Percentiles rank a stretch among this genome's conserved stretches.
phyloP scores from a whole-genome alignment of 2,113 vertebrate species.

The Gorilla gorilla region DNA sequence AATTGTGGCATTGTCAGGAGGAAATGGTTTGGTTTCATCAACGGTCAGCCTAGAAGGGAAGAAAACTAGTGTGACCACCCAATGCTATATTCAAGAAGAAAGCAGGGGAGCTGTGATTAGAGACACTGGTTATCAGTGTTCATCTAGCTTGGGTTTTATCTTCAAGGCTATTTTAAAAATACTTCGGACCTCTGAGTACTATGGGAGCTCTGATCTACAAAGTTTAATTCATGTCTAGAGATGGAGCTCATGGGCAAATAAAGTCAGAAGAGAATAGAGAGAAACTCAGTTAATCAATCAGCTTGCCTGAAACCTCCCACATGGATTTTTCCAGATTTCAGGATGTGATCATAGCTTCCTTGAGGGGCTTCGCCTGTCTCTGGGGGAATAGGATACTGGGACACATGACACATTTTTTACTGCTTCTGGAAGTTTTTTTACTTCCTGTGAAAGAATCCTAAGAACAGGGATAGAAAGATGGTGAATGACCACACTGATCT shows the following conservation, averaged over 20 bases:
- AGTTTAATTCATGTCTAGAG: slow-evolving; percentile 16
- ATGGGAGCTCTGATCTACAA: background rate
- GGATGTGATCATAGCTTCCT: background rate
- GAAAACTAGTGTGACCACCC: background rate
- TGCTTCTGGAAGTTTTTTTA: background rate
- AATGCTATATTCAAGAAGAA: background rate
- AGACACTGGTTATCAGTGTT: background rate
- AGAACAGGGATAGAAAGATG: background rate
- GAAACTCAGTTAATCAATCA: background rate
- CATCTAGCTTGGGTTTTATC: background rate
- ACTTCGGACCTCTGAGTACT: background rate
- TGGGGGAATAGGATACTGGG: background rate
- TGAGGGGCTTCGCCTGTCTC: background rate
- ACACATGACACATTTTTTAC: background rate
- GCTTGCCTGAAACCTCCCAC: background rate
- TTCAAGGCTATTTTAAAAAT: background rate
- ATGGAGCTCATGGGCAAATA: background rate
- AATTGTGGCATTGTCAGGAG: slow-evolving; percentile 27
- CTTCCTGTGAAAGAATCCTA: background rate
- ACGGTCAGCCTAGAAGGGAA: slow-evolving; percentile 26
- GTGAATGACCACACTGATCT: background rate
- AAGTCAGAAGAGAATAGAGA: background rate
- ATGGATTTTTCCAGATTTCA: background rate
- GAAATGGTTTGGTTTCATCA: slow-evolving; percentile 10
- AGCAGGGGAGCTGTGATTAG: background rate